phyloP scores from a whole-genome alignment of 2,888 invertebrate species.

The Onthophagus sagittarius region DNA sequence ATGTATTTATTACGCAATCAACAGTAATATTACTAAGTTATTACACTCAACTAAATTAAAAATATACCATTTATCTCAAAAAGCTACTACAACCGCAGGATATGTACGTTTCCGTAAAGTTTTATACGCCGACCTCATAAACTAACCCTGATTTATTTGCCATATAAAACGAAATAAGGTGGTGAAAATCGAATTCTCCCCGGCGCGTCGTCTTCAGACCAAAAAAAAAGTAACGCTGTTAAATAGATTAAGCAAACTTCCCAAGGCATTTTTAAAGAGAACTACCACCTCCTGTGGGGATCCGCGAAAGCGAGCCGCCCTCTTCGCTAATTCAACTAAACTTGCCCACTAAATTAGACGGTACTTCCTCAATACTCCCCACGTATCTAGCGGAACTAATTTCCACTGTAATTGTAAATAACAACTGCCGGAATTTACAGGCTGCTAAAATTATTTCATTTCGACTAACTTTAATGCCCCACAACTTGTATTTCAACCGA shows the following conservation, averaged over 20 bases:
- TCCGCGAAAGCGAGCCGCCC: background rate
- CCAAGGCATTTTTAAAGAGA: background rate
- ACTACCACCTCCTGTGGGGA: background rate
- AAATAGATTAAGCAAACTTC: background rate
- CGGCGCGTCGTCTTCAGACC: background rate
- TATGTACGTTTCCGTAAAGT: background rate
- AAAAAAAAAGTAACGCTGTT: background rate
- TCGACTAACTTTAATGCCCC: background rate
- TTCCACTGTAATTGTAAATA: slow-evolving; percentile 10
- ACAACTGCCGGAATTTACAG: slow-evolving; percentile 9
- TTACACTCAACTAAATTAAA: background rate
- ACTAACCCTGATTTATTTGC: background rate
- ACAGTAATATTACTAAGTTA: no score
- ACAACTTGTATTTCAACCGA: background rate
- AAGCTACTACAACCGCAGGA: background rate
- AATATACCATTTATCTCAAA: background rate
- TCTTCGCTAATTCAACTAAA: background rate
- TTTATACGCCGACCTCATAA: background rate
- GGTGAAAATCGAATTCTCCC: background rate
- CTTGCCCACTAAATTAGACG: slow-evolving; percentile 8
- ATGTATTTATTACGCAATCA: no score
- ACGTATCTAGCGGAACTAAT: slow-evolving; percentile 10
- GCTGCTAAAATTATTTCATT: slow-evolving; percentile 12
- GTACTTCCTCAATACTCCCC: slow-evolving; percentile 4
- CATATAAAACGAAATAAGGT: background rate